phyloP scores from a whole-genome alignment of 2,888 invertebrate genomes.

The Rhagonycha lutea region DNA sequence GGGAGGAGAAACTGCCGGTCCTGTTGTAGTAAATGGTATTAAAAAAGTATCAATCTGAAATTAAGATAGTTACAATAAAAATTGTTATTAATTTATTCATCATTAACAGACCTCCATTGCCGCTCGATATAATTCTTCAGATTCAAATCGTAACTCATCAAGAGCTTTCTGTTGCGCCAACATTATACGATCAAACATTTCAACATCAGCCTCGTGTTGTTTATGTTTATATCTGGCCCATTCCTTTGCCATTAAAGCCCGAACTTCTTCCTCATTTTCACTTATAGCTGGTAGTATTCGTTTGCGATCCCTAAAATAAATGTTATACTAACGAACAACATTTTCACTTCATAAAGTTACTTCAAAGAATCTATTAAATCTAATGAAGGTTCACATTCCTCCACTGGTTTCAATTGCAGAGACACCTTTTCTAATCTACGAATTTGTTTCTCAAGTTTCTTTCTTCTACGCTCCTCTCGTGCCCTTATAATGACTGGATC shows the following conservation, averaged over 20 bases:
- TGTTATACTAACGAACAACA: slow-evolving; percentile 1
- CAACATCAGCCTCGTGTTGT: slow-evolving; percentile 67
- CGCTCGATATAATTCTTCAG: slow-evolving; percentile 84
- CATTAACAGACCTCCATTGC: slow-evolving; percentile 73
- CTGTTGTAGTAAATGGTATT: slow-evolving; percentile 69
- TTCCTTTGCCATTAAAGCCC: slow-evolving; percentile 70
- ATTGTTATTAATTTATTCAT: background rate
- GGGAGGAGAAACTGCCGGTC: slow-evolving; percentile 84
- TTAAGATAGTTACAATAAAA: slow-evolving; percentile 24
- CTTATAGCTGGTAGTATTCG: slow-evolving; percentile 59
- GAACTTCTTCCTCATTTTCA: slow-evolving; percentile 64
- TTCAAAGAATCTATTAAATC: slow-evolving; percentile 66
- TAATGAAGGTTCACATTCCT: slow-evolving; percentile 79
- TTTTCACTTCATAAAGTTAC: slow-evolving; percentile 55
- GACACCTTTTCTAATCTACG: slow-evolving; percentile 78
- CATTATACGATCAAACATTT: slow-evolving; percentile 70
- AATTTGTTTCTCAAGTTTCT: slow-evolving; percentile 86
- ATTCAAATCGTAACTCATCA: slow-evolving; percentile 76
- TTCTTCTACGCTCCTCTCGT: slow-evolving; percentile 80
- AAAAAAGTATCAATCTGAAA: slow-evolving; percentile 73
- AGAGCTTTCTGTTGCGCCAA: slow-evolving; percentile 78
- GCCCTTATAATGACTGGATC: slow-evolving; percentile 81
- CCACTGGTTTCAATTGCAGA: slow-evolving; percentile 85
- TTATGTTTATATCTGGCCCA: slow-evolving; percentile 75
- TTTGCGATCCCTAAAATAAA: slow-evolving; percentile 55